Evolutionary conservation across 2,888 invertebrate genomes (phyloP).

Genomic region (Apodemia zela): DNA sequence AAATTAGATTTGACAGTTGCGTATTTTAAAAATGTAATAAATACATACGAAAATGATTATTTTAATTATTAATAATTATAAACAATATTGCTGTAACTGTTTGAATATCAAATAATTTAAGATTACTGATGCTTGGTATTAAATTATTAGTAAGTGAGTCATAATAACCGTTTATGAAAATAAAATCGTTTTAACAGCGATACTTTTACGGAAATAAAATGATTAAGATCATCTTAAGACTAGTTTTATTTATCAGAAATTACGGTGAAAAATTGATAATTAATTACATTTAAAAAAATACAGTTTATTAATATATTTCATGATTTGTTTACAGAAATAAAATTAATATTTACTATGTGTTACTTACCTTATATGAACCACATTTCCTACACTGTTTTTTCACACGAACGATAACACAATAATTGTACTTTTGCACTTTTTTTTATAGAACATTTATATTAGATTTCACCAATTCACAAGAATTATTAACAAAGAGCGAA

Average conservation of each 20-base stretch:
- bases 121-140: too few species aligned
- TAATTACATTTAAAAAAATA: not conserved
- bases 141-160: too few species aligned
- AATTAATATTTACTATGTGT: not conserved
- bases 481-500: slow-evolving; percentile 26
- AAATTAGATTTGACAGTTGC: too few species aligned
- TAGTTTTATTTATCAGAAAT: not conserved
- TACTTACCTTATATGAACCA: not conserved
- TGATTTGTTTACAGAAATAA: not conserved
- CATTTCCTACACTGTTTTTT: slow-evolving; percentile 17
- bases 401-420: slow-evolving; percentile 15
- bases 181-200: too few species aligned
- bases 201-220: too few species aligned
- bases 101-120: too few species aligned
- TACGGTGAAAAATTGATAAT: not conserved
- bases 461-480: slow-evolving; percentile 20
- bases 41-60: too few species aligned
- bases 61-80: too few species aligned
- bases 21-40: too few species aligned
- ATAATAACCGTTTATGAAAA: too few species aligned
- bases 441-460: slow-evolving; percentile 20
- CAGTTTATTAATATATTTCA: not conserved
- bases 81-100: too few species aligned
- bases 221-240: too few species aligned
- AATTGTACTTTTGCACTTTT: slow-evolving; percentile 24